Evolutionary conservation across 2,888 invertebrate genomes (phyloP).

Genomic region (Schrankia costaestrigalis): DNA sequence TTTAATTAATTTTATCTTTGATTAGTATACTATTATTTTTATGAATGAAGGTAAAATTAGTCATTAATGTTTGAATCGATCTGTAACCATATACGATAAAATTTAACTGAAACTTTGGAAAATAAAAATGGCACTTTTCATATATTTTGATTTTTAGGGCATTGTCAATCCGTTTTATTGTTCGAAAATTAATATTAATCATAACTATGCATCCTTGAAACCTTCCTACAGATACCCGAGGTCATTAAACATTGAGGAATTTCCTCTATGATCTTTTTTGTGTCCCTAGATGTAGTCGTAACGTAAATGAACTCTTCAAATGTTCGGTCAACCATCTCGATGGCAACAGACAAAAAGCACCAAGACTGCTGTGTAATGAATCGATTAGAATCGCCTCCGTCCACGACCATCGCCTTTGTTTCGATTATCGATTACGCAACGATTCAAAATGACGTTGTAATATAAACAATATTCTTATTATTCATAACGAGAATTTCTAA

Average conservation of each 20-base stretch:
- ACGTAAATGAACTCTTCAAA: slow-evolving; percentile 47
- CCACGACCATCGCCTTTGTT: slow-evolving; percentile 38
- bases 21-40: no score
- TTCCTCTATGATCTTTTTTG: slow-evolving; percentile 32
- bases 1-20: no score
- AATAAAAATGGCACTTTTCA: no score
- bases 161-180: no score
- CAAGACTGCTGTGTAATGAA: slow-evolving; percentile 42
- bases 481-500: slow-evolving; percentile 12
- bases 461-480: slow-evolving; percentile 26
- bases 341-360: slow-evolving; percentile 39
- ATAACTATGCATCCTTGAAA: no score
- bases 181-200: no score
- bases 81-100: no score
- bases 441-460: slow-evolving; percentile 16
- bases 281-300: slow-evolving; percentile 23
- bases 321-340: slow-evolving; percentile 41
- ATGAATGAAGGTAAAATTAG: no score
- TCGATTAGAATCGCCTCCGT: slow-evolving; percentile 52
- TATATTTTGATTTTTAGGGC: no score
- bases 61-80: no score
- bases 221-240: slow-evolving; percentile 14
- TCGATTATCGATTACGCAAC: slow-evolving; percentile 56
- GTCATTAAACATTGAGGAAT: slow-evolving; percentile 26
- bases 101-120: no score